Conservation (phyloP, 2,113 vertebrate genomes). For the human (Homo sapiens) region DNA sequence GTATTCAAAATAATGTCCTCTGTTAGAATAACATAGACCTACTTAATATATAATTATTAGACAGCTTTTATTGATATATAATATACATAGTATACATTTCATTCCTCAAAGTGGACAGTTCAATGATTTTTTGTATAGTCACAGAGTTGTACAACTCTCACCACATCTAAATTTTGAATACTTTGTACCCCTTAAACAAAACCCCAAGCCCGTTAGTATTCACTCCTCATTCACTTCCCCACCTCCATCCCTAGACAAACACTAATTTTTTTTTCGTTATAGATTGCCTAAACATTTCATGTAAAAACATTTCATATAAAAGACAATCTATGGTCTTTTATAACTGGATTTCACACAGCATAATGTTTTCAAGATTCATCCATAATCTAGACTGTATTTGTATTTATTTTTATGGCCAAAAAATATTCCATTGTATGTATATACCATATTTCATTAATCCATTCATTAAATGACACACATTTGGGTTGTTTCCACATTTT, state of each 20-base stretch:
- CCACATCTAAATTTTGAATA: neutral
- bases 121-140: neutral
- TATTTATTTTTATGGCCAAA: neutral
- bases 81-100: neutral
- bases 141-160: neutral
- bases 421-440: neutral
- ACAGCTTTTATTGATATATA: neutral
- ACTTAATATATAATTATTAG: neutral
- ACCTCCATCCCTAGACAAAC: neutral
- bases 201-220: neutral
- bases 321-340: neutral
- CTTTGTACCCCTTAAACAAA: neutral
- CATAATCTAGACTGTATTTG: neutral
- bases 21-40: neutral
- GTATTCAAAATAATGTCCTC: neutral
- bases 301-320: too few species aligned
- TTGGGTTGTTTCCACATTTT: neutral
- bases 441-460: neutral
- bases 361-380: neutral
- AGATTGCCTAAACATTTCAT: neutral
- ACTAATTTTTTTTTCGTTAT: neutral
- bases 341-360: neutral
- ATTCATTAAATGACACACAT: neutral
- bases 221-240: too few species aligned
- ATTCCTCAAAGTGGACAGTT: neutral